phyloP scores from a whole-genome alignment of 2,113 vertebrate species.

The Pandion haliaetus region DNA sequence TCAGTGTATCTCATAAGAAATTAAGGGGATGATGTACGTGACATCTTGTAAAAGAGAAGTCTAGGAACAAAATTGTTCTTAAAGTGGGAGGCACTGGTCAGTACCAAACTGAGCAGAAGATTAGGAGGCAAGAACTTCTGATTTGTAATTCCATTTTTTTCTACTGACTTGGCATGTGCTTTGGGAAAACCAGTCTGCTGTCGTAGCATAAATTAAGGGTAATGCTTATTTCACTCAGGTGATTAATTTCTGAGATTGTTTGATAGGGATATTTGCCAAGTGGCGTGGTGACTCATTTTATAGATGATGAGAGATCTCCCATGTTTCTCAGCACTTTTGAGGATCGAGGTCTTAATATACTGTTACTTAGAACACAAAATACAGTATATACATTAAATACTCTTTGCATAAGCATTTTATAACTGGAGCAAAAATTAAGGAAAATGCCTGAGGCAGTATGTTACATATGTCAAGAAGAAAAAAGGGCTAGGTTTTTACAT shows the following conservation, averaged over 20 bases:
- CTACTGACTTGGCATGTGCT: neutral
- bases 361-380: neutral
- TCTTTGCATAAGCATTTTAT: neutral
- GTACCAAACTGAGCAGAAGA: neutral
- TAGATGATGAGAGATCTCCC: neutral
- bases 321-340: neutral
- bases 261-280: neutral
- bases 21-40: neutral
- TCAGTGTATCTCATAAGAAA: slow-evolving; percentile 29
- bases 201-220: neutral
- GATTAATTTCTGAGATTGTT: neutral
- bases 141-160: neutral
- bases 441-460: neutral
- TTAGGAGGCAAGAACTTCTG: neutral
- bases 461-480: neutral
- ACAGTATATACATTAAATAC: neutral
- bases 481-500: neutral
- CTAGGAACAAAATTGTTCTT: neutral
- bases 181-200: neutral
- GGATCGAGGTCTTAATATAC: neutral
- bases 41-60: neutral
- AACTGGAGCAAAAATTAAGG: neutral
- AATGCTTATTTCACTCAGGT: neutral
- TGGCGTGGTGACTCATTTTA: neutral
- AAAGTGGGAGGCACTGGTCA: neutral